Evolutionary conservation across 1,140 invertebrate species (phyloP), one percentile per base, ranked within the genome.

Genomic region (Drosophila insularis): DNA sequence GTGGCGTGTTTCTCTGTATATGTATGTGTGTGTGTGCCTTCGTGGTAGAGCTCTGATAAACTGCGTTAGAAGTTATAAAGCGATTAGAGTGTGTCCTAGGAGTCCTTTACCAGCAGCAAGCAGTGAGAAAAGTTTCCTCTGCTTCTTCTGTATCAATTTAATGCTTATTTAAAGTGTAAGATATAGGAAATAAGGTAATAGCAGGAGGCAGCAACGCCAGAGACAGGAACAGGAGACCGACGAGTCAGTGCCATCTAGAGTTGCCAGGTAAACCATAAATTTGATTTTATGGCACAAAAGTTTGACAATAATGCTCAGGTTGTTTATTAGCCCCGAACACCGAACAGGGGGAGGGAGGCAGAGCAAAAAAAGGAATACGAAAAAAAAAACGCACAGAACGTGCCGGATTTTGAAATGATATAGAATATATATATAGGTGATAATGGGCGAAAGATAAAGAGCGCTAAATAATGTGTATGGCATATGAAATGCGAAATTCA

Each of bases 31-130:
- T 59, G 46, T 50, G 43, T 13, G 43, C 17, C 19, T 58, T 65
- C 69, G 71, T 55, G 60, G 74, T 32, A 8, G 31, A 35, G 54
- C 53, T 60, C 79, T 76, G 81, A 87, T 87, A 87, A 87, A 87
- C 80, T 87, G 82, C 75, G 79, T 87, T 87, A 73, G 79, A 87
- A 87, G 79, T 87, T 89, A 87, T 87, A 87, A 87, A 87, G 84
- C 82, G 82, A 87, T 87, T 87, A 87, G 82, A 82, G 76, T 79
- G 67, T 74, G 71, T 75, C 78, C 60, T 71, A 64, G 54, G 76
- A 40, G 63, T 53, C 56, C 63, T 21, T 65, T 50, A 50, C 43
- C 32, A 35, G 32, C 32, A 35, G 32, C 32, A 35, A 43, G 50
- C 37, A 58, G 46, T 46, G 17, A 37, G 40, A 62, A 54, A 72